These are phyloP conservation scores for Zaprionus inermis DNA, from an alignment of 1,140 invertebrate species.

Conservation along the genomic window DNA sequence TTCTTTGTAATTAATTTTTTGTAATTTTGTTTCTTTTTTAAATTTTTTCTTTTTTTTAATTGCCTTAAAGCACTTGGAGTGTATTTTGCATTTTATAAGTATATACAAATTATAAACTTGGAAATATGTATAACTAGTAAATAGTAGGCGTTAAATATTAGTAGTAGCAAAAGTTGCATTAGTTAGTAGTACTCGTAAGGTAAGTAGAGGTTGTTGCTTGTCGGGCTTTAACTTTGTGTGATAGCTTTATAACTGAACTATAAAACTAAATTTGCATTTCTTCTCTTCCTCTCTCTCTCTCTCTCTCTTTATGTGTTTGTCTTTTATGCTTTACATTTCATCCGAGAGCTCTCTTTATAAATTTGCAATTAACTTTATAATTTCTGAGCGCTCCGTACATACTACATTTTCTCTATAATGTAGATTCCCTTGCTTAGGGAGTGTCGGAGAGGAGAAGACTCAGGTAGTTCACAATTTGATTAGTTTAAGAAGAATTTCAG, in stretches of 20 bases:
- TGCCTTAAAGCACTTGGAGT: conserved; percentile 82
- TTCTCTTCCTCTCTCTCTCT: conserved; percentile 18
- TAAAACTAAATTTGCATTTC: conserved; percentile 31
- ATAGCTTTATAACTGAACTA: conserved; percentile 38
- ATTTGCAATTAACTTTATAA: conserved; percentile 41
- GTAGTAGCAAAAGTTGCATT: conserved; percentile 79
- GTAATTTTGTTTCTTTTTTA: conserved; percentile 43
- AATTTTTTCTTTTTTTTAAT: conserved; percentile 55
- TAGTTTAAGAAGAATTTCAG: conserved; percentile 66
- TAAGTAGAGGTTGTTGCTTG: conserved; percentile 64
- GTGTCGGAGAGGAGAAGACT: conserved; percentile 20
- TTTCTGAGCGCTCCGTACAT: conserved; percentile 50
- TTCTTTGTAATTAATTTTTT: conserved; percentile 44
- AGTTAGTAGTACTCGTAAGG: conserved; percentile 68
- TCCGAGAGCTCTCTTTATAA: conserved; percentile 30
- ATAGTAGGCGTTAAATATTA: conserved; percentile 79
- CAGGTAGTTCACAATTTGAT: conserved; percentile 38
- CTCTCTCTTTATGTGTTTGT: conserved; percentile 31
- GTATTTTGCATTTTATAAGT: conserved; percentile 79
- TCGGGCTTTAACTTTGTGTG: conserved; percentile 69
- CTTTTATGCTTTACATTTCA: conserved; percentile 53
- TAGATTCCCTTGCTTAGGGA: conserved; percentile 39
- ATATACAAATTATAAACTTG: conserved; percentile 80
- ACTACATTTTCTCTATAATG: conserved; percentile 68
- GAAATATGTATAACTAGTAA: conserved; percentile 74